These are phyloP conservation scores for Drosophila pandora DNA, from an alignment of 1,140 invertebrate genomes.

Conservation along the genomic window DNA sequence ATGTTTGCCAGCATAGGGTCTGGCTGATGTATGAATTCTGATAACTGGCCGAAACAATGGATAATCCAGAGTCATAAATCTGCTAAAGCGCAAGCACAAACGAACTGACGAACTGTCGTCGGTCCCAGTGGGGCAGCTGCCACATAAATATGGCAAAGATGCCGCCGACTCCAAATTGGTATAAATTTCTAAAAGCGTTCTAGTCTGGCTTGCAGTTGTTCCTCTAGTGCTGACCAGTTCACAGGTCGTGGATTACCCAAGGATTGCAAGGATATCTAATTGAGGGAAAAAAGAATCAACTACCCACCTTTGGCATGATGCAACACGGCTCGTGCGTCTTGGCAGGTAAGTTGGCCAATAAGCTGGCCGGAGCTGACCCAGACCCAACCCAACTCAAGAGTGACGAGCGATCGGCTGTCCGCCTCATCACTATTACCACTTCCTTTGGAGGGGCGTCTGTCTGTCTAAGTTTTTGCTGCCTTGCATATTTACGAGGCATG, in stretches of 20 bases:
- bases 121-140: slow-evolving; percentile 48
- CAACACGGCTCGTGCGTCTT: slow-evolving; percentile 34
- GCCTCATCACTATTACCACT: slow-evolving; percentile 75
- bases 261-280: slow-evolving; percentile 27
- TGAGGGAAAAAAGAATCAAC: background rate
- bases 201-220: slow-evolving; percentile 46
- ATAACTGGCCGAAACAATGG: slow-evolving; percentile 72
- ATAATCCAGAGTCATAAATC: slow-evolving; percentile 75
- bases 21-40: slow-evolving; percentile 61
- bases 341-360: slow-evolving; percentile 67
- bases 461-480: slow-evolving; percentile 79
- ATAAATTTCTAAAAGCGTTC: slow-evolving; percentile 59
- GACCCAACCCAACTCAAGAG: slow-evolving; percentile 63
- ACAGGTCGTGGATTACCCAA: slow-evolving; percentile 13
- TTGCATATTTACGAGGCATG: slow-evolving; percentile 80
- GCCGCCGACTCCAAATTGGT: slow-evolving; percentile 56
- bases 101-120: slow-evolving; percentile 62
- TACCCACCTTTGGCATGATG: slow-evolving; percentile 31
- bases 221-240: slow-evolving; percentile 33
- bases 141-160: slow-evolving; percentile 79
- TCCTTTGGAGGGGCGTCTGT: slow-evolving; percentile 76
- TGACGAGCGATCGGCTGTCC: slow-evolving; percentile 55
- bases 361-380: slow-evolving; percentile 23
- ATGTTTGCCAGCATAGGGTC: slow-evolving; percentile 19
- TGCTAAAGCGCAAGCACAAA: slow-evolving; percentile 62